These are phyloP conservation scores for Ciconia boyciana DNA, from an alignment of 2,113 vertebrate genomes.

Conservation along the genomic window DNA sequence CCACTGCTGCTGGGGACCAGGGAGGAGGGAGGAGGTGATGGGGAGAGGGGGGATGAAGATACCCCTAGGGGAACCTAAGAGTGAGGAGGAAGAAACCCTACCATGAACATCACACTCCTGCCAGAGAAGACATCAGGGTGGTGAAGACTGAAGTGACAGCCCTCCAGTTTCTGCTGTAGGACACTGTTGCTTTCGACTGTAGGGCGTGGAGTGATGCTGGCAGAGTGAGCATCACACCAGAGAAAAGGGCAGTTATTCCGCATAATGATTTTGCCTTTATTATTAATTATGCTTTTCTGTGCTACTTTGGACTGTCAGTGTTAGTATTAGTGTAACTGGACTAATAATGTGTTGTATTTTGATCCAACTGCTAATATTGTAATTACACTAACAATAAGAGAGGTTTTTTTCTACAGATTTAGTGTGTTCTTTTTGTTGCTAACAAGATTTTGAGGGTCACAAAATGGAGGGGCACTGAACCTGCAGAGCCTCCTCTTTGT, in stretches of 20 bases:
- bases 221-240: neutral
- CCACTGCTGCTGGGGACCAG: neutral
- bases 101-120: neutral
- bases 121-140: neutral
- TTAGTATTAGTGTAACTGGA: neutral
- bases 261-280: neutral
- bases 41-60: neutral
- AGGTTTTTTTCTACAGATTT: neutral
- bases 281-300: neutral
- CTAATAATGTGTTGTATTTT: neutral
- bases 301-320: neutral
- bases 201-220: neutral
- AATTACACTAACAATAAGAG: neutral
- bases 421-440: neutral
- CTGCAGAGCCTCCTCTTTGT: neutral
- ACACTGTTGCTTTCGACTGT: neutral
- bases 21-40: accelerated
- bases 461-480: neutral
- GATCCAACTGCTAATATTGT: neutral
- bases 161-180: neutral
- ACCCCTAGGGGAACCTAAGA: accelerated
- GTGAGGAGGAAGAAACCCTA: neutral
- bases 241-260: neutral
- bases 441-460: neutral
- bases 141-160: neutral